These are phyloP conservation scores for Trematomus bernacchii DNA, from an alignment of 2,797 vertebrate genomes.

Conservation along the genomic window DNA sequence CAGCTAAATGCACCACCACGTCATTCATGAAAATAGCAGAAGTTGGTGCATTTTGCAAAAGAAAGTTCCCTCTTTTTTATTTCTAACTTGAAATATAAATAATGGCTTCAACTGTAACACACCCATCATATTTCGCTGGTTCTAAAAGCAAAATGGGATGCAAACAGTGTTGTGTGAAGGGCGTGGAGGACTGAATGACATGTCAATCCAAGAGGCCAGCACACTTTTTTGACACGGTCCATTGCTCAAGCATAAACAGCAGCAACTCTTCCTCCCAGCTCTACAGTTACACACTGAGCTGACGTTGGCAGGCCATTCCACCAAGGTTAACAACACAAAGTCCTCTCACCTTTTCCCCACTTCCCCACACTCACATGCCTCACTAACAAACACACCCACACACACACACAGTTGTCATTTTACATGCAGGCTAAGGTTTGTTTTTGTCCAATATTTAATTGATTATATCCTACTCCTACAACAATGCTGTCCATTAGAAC, in stretches of 20 bases:
- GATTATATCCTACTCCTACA: neutral
- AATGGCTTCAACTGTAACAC: conserved; percentile 29
- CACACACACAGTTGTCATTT: conserved; percentile 1
- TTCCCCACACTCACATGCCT: conserved; percentile 35
- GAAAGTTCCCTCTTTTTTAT: conserved; percentile 19
- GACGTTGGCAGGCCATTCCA: conserved; percentile 37
- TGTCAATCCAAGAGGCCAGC: conserved; percentile 1
- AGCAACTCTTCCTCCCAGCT: neutral
- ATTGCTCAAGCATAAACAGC: conserved; percentile 47
- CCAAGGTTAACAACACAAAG: conserved; percentile 37
- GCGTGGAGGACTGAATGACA: conserved; percentile 9
- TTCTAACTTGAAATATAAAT: conserved; percentile 21
- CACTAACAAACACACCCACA: conserved; percentile 4
- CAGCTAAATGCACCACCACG: conserved; percentile 38
- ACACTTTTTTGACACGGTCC: neutral
- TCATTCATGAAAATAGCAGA: conserved; percentile 28
- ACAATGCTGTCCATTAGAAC: neutral
- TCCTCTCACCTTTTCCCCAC: conserved; percentile 68
- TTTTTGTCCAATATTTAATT: conserved; percentile 10
- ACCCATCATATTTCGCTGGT: conserved; percentile 6
- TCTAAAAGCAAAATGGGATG: conserved; percentile 21
- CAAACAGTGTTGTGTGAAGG: neutral
- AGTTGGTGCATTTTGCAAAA: conserved; percentile 41
- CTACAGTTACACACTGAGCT: conserved; percentile 7
- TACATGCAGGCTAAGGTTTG: conserved; percentile 2